Evolutionary conservation across 2,113 vertebrate genomes (phyloP), one percentile per base, ranked within the genome.

Genomic region (Chascanopsetta lugubris): DNA sequence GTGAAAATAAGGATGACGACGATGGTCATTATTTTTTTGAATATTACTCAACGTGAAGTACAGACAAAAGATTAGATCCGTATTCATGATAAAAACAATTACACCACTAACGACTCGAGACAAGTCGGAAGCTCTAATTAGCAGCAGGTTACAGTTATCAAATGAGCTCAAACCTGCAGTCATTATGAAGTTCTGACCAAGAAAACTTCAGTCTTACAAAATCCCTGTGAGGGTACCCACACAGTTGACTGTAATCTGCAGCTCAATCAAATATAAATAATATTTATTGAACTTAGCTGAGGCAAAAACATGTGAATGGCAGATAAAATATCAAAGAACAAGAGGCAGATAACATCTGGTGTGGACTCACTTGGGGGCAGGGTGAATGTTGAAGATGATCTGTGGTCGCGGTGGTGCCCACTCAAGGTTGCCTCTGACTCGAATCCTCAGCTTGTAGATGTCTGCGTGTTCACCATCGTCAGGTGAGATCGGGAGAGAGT

Each of bases 311-410:
- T 17, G 7, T 64, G 0, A 36, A 45, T 3, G 6, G 12, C 15
- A 30, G 22, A 34, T 22, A 27, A 43, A 50, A 11, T 10, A 42
- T 15, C 17, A 1, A 22, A 9, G n/a, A 8, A 36, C 4, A 46
- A 1, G 27, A 1, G 15, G 10, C 8, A 13, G 18, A 13, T 34
- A 20, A 48, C 20, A 56, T 7, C 8, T 5, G n/a, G 2, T 26
- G 9, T 38, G 38, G 24, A 88, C 94, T 93, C 88, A 99, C 97
- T 96, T 95, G 17, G 95, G 96, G 3, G 95, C 90, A n/a, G 94
- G 88, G 63, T 99, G 97, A 71, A 98, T 85, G 22, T 99, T 99
- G 83, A 99, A 99, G 86, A 99, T 99, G 66, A 99, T 99, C 85
- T 99, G 97, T 0, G 97, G 97, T 43, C 97, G 91, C 0, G 97